A percentile compares a stretch with the other conserved stretches of the same genome.
Conservation (phyloP, 2,888 invertebrate genomes). For the Cosmia pyralina region DNA sequence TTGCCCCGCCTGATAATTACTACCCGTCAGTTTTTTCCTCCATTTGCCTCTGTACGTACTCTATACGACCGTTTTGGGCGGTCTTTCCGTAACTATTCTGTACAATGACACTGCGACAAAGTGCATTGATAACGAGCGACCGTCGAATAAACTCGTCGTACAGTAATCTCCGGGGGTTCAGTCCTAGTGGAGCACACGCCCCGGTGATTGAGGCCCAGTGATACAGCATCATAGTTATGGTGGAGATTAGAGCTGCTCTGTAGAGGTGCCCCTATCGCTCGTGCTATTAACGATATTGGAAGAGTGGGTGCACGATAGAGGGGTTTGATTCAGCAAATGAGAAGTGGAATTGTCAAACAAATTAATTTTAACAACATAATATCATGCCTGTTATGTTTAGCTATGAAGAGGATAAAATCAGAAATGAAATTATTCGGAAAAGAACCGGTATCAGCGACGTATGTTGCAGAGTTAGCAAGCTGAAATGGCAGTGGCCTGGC, state of each 20-base stretch:
- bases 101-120: constrained; percentile 33
- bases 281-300: constrained; percentile 5
- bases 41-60: no score
- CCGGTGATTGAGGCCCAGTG: constrained; percentile 25
- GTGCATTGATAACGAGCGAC: constrained; percentile 49
- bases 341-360: not conserved
- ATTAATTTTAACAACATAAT: not conserved
- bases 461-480: not conserved
- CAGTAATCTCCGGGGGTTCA: constrained; percentile 18
- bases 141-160: constrained; percentile 32
- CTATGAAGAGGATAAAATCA: not conserved
- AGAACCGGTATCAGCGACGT: not conserved
- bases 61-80: no score
- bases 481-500: not conserved
- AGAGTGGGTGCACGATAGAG: constrained; percentile 4
- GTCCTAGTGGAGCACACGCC: not conserved
- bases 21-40: no score
- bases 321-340: not conserved
- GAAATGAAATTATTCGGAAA: no score
- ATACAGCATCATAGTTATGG: constrained; percentile 42
- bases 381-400: not conserved
- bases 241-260: constrained; percentile 19
- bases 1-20: no score
- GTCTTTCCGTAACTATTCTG: not conserved
- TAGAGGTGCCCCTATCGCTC: not conserved